Conservation (phyloP, 1,140 invertebrate species). For the Micrasema minimum region DNA sequence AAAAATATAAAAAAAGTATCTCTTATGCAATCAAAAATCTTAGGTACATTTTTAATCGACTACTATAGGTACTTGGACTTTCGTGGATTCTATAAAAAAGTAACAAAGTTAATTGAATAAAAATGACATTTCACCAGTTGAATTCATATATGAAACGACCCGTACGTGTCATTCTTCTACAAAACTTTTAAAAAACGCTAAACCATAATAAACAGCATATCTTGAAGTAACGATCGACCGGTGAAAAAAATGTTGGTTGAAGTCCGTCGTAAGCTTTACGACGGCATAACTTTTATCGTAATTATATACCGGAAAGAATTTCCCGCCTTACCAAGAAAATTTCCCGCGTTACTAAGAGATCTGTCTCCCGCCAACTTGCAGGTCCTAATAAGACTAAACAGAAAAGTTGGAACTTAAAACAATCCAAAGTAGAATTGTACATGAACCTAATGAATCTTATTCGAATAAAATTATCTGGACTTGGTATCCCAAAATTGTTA, state of each 20-base stretch:
- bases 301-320: slow-evolving; percentile 8
- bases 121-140: too few relatives aligned
- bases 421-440: slow-evolving; percentile 44
- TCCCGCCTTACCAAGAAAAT: slow-evolving; percentile 7
- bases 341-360: slow-evolving; percentile 4
- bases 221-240: not conserved
- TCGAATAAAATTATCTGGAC: too few relatives aligned
- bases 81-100: too few relatives aligned
- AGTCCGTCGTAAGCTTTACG: slow-evolving; percentile 23
- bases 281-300: slow-evolving; percentile 29
- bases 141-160: too few relatives aligned
- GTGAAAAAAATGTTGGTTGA: slow-evolving; percentile 15
- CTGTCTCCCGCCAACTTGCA: slow-evolving; percentile 23
- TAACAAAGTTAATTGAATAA: too few relatives aligned
- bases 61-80: too few relatives aligned
- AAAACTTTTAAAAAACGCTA: too few relatives aligned
- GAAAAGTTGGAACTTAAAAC: slow-evolving; percentile 32
- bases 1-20: too few relatives aligned
- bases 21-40: too few relatives aligned
- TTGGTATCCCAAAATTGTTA: too few relatives aligned
- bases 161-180: too few relatives aligned
- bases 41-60: too few relatives aligned
- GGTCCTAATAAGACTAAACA: slow-evolving; percentile 19
- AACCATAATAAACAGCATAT: not conserved
- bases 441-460: slow-evolving; percentile 52